phyloP scores from a whole-genome alignment of 2,797 vertebrate genomes.

The Eospalax fontanierii region DNA sequence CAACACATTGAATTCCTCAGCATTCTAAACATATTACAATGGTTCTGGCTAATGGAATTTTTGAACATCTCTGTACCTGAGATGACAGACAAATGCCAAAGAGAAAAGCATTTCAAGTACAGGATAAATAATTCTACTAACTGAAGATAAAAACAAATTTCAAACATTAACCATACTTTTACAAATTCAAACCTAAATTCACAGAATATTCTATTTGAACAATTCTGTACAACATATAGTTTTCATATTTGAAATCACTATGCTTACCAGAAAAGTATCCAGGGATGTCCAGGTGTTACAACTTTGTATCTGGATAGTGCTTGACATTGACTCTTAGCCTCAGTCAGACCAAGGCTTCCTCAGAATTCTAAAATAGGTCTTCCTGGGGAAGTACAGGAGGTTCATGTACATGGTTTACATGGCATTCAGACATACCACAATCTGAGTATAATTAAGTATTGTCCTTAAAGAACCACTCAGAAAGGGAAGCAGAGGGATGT shows the following conservation, averaged over 20 bases:
- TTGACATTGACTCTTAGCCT: neutral
- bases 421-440: neutral
- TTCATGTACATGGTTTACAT: neutral
- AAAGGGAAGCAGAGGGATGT: slow-evolving; percentile 49
- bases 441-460: neutral
- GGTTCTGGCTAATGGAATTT: slow-evolving; percentile 13
- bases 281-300: neutral
- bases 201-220: neutral
- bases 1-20: slow-evolving; percentile 49
- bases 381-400: neutral
- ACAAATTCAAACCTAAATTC: neutral
- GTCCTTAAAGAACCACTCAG: neutral
- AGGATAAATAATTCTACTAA: neutral
- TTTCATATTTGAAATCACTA: slow-evolving; percentile 6
- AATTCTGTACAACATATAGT: neutral
- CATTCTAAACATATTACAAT: slow-evolving; percentile 19
- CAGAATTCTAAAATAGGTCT: neutral
- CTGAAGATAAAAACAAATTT: slow-evolving; percentile 33
- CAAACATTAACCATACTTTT: neutral
- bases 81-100: slow-evolving; percentile 37
- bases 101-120: slow-evolving; percentile 9
- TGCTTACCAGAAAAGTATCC: slow-evolving; percentile 63
- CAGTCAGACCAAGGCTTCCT: neutral
- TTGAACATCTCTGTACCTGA: slow-evolving; percentile 9
- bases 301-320: too few species aligned